Conservation (phyloP, 1,140 invertebrate species). For the Reticulitermes speratus region DNA sequence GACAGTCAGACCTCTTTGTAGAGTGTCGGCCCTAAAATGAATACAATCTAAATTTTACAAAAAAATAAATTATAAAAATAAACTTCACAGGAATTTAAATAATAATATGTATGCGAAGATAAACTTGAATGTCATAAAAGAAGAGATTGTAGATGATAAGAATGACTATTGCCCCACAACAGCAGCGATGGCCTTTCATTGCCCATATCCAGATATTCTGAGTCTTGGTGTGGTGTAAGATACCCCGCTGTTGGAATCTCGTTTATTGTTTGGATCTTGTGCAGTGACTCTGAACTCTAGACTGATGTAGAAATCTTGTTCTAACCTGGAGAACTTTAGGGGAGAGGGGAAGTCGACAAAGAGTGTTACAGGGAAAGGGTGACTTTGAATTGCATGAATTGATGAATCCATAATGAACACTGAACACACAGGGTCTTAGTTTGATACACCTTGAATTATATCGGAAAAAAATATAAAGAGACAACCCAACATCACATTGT, state of each 20-base stretch:
- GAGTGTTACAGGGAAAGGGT: neutral
- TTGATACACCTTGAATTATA: slow-evolving; percentile 19
- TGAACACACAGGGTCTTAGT: neutral
- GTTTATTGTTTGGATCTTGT: neutral
- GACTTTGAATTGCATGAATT: slow-evolving; percentile 16
- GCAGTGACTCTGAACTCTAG: neutral
- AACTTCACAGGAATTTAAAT: neutral
- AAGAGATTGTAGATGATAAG: slow-evolving; percentile 5
- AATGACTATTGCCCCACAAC: neutral
- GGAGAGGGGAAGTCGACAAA: neutral
- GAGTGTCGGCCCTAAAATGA: neutral
- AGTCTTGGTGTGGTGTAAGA: neutral
- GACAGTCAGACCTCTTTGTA: neutral
- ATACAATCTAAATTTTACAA: neutral
- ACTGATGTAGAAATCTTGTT: too few relatives aligned
- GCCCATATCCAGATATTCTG: neutral
- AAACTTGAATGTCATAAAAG: neutral
- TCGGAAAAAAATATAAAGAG: neutral
- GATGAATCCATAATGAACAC: slow-evolving; percentile 11
- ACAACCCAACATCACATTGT: neutral
- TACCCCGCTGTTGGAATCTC: neutral
- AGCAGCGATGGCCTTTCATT: neutral
- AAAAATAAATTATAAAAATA: neutral
- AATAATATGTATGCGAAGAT: neutral
- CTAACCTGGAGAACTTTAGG: too few relatives aligned